phyloP scores from a whole-genome alignment of 2,888 invertebrate species.

The Prosapia bicincta region DNA sequence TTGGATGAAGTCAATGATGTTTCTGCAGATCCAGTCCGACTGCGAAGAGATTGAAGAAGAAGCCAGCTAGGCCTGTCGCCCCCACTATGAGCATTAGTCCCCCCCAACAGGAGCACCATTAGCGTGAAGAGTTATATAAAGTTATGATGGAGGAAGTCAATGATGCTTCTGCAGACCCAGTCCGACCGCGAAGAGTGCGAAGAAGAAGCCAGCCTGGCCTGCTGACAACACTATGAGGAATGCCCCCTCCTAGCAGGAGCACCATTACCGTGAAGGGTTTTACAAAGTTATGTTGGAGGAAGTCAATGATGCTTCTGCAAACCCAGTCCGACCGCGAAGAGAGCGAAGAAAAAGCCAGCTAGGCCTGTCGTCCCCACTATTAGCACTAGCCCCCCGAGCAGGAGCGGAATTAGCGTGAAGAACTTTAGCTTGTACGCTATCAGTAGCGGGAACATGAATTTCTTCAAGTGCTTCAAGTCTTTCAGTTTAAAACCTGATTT shows the following conservation, averaged over 20 bases:
- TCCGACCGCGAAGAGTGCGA: too few species aligned
- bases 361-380: constrained; percentile 74
- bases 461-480: constrained; percentile 44
- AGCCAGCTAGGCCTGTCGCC: constrained; percentile 77
- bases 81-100: constrained; percentile 67
- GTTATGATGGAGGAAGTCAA: too few species aligned
- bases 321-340: constrained; percentile 80
- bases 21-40: constrained; percentile 67
- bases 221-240: too few species aligned
- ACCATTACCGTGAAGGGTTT: too few species aligned
- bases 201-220: too few species aligned
- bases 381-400: constrained; percentile 66
- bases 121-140: constrained; percentile 67
- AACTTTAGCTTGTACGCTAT: constrained; percentile 77
- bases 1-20: constrained; percentile 27
- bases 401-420: constrained; percentile 69
- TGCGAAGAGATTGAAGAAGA: constrained; percentile 83
- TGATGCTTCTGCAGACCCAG: too few species aligned
- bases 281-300: too few species aligned
- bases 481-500: constrained; percentile 51
- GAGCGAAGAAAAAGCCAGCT: constrained; percentile 84
- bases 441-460: constrained; percentile 69
- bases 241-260: too few species aligned
- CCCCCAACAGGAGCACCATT: constrained; percentile 69
- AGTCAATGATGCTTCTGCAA: constrained; percentile 44